These are phyloP conservation scores for Cetoscarus ocellatus DNA, from an alignment of 2,797 vertebrate genomes.

Conservation along the genomic window DNA sequence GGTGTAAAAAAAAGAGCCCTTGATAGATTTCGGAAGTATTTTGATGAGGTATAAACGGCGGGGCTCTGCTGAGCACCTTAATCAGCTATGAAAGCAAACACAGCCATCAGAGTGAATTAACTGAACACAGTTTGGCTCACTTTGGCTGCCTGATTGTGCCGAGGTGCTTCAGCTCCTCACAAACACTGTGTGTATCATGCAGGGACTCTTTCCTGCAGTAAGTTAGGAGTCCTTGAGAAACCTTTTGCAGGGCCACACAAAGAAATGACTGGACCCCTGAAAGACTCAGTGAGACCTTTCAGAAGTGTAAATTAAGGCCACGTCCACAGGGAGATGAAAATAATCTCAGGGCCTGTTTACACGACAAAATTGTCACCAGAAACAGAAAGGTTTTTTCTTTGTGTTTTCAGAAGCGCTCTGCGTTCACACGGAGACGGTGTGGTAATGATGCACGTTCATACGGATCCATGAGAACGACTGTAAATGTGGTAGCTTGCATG, in stretches of 20 bases:
- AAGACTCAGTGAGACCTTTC: too few species aligned
- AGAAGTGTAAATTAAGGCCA: too few species aligned
- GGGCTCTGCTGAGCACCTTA: slow-evolving; percentile 80
- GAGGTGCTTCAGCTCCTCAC: slow-evolving; percentile 75
- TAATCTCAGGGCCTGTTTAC: too few species aligned
- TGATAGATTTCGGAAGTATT: slow-evolving; percentile 82
- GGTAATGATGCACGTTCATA: too few species aligned
- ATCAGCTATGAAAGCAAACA: slow-evolving; percentile 86
- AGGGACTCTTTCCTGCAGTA: neutral
- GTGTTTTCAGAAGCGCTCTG: too few species aligned
- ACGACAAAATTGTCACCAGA: too few species aligned
- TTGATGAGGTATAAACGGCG: slow-evolving; percentile 78
- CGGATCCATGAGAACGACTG: too few species aligned
- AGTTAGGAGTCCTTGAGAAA: slow-evolving; percentile 1
- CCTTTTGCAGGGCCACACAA: neutral
- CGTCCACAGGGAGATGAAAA: too few species aligned
- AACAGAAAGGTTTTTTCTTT: too few species aligned
- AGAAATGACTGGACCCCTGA: too few species aligned
- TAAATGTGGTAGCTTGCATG: too few species aligned
- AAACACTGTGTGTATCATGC: slow-evolving; percentile 61
- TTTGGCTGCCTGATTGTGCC: slow-evolving; percentile 77
- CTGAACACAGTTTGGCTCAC: slow-evolving; percentile 77
- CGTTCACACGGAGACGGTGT: too few species aligned
- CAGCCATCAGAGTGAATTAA: slow-evolving; percentile 82
- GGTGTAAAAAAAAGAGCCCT: slow-evolving; percentile 73